These are phyloP conservation scores for Thaleichthys pacificus DNA, from an alignment of 2,797 vertebrate genomes.

Conservation along the genomic window DNA sequence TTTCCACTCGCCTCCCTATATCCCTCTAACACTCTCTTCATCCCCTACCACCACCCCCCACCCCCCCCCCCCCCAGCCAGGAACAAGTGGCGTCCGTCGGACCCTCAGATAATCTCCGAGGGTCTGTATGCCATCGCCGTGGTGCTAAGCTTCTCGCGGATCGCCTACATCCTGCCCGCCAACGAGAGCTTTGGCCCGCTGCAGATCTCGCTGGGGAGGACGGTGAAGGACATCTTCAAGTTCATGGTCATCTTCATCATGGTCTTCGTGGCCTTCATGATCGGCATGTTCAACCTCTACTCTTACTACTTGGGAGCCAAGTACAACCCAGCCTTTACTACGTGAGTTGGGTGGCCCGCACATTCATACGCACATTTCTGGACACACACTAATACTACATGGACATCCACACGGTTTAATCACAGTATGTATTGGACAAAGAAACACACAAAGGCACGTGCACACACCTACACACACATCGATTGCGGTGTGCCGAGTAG, in stretches of 20 bases:
- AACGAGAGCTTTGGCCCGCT: constrained; percentile 97
- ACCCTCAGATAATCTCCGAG: constrained; percentile 97
- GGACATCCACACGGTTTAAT: background rate
- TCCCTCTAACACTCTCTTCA: background rate
- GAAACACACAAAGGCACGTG: background rate
- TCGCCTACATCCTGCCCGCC: constrained; percentile 96
- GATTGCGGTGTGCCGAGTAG: no score
- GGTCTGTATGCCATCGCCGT: constrained; percentile 94
- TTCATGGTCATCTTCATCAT: constrained; percentile 99
- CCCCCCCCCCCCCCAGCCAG: constrained; percentile 79
- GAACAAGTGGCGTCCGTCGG: constrained; percentile 95
- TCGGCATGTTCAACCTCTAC: constrained; percentile 98
- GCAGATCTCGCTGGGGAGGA: constrained; percentile 95
- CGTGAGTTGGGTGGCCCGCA: constrained; percentile 79
- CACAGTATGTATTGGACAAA: background rate
- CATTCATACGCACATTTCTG: background rate
- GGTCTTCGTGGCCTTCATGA: constrained; percentile 99
- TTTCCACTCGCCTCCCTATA: no score
- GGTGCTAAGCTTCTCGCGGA: constrained; percentile 95
- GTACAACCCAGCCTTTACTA: constrained; percentile 96
- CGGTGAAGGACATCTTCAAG: constrained; percentile 98
- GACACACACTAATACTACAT: background rate
- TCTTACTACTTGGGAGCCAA: constrained; percentile 98
- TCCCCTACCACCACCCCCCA: background rate
- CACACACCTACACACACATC: background rate